phyloP scores from a whole-genome alignment of 2,888 invertebrate species.

The Tanytarsus gracilentus region DNA sequence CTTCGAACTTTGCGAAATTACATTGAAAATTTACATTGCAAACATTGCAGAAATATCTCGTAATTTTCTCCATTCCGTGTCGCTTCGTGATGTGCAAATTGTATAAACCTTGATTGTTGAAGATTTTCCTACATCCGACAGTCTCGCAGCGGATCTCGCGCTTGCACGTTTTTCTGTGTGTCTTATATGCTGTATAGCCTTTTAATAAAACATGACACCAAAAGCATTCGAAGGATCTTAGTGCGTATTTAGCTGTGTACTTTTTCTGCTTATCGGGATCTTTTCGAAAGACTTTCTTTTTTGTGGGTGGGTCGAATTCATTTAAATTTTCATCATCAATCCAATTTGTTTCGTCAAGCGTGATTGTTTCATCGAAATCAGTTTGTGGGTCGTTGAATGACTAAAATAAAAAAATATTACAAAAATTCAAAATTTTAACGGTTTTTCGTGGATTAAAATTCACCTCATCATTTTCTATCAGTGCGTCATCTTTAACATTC shows the following conservation, averaged over 20 bases:
- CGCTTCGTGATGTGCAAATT: neutral
- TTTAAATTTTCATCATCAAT: no score
- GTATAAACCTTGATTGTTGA: constrained; percentile 2
- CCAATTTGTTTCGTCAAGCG: no score
- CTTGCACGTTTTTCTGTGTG: neutral
- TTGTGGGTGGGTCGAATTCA: neutral
- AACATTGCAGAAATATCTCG: constrained; percentile 3
- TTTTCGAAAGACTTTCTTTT: neutral
- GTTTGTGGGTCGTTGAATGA: no score
- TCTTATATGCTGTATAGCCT: constrained; percentile 5
- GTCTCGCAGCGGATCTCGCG: constrained; percentile 1
- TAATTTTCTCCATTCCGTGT: neutral
- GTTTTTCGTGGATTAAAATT: no score
- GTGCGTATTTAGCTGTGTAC: no score
- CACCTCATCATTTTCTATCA: neutral
- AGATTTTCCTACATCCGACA: neutral
- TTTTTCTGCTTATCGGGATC: neutral
- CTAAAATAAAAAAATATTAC: no score
- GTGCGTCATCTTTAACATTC: neutral
- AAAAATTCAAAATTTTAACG: no score
- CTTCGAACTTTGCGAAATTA: neutral
- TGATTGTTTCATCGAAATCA: no score
- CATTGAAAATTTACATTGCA: neutral
- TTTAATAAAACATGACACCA: constrained; percentile 1
- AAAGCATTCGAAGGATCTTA: constrained; percentile 10